Percentiles rank a stretch among this genome's conserved stretches.
Evolutionary conservation across 2,113 vertebrate species (phyloP).

Genomic region (Martes martes): DNA sequence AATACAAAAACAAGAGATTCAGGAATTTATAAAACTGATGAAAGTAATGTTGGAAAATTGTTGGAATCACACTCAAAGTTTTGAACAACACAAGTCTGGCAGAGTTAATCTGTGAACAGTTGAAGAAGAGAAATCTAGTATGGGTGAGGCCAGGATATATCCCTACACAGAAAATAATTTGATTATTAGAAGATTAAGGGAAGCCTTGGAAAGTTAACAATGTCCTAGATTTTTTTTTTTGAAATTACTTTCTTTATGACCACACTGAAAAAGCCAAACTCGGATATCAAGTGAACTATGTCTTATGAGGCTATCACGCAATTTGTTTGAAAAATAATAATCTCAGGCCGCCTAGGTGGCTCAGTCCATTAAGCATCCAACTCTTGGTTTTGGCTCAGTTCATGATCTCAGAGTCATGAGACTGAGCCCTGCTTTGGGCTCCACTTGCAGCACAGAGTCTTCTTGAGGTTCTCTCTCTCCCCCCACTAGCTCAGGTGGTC

Average conservation of each 20-base stretch:
- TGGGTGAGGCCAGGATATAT: not conserved
- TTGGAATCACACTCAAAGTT: not conserved
- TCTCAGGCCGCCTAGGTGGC: not conserved
- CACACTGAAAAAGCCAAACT: not conserved
- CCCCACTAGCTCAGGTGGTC: not conserved
- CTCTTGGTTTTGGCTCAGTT: not conserved
- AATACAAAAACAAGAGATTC: not conserved
- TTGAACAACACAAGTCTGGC: not conserved
- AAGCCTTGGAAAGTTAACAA: not conserved
- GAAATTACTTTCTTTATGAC: not conserved
- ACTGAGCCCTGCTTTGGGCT: not conserved
- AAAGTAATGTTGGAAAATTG: not conserved
- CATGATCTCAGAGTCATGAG: not conserved
- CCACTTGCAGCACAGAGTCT: not conserved
- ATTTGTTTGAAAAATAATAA: conserved; percentile 20
- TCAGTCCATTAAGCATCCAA: not conserved
- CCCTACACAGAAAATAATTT: not conserved
- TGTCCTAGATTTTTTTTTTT: not conserved
- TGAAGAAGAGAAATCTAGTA: not conserved
- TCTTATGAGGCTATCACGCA: not conserved
- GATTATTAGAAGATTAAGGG: not conserved
- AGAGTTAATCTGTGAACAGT: not conserved
- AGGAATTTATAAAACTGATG: not conserved
- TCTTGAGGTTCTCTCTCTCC: not conserved
- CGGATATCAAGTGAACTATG: not conserved